Evolutionary conservation across 2,888 invertebrate genomes (phyloP).

Genomic region (Drosophila fulvimacula): DNA sequence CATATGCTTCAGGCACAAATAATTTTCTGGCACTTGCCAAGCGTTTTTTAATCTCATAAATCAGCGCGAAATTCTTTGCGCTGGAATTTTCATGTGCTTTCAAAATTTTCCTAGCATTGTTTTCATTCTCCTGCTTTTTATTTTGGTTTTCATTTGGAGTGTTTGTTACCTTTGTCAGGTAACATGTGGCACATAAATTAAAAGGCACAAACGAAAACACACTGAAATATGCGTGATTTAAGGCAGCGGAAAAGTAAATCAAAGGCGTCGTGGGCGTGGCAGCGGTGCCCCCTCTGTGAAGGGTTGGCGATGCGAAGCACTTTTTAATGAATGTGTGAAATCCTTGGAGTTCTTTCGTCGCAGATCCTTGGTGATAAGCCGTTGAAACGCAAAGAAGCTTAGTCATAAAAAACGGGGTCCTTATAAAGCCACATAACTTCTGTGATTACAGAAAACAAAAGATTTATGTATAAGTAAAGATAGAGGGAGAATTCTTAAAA

Average conservation of each 20-base stretch:
- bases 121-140: conserved; percentile 34
- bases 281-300: neutral
- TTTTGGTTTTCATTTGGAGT: conserved; percentile 40
- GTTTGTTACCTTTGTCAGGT: conserved; percentile 60
- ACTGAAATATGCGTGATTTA: conserved; percentile 49
- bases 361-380: conserved; percentile 64
- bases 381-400: conserved; percentile 21
- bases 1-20: conserved; percentile 2
- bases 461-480: neutral
- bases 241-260: conserved; percentile 45
- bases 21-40: conserved; percentile 12
- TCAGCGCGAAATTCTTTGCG: conserved; percentile 73
- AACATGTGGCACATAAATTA: conserved; percentile 79
- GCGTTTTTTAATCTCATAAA: conserved; percentile 60
- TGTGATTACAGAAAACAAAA: no score
- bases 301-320: conserved; percentile 29
- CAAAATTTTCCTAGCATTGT: conserved; percentile 59
- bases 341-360: conserved; percentile 22
- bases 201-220: conserved; percentile 39
- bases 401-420: neutral
- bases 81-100: conserved; percentile 55
- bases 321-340: conserved; percentile 65
- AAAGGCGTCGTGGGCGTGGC: conserved; percentile 23
- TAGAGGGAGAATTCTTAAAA: neutral
- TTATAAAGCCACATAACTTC: neutral